These are phyloP conservation scores for Galeruca laticollis DNA, from an alignment of 2,888 invertebrate species.

Conservation along the genomic window DNA sequence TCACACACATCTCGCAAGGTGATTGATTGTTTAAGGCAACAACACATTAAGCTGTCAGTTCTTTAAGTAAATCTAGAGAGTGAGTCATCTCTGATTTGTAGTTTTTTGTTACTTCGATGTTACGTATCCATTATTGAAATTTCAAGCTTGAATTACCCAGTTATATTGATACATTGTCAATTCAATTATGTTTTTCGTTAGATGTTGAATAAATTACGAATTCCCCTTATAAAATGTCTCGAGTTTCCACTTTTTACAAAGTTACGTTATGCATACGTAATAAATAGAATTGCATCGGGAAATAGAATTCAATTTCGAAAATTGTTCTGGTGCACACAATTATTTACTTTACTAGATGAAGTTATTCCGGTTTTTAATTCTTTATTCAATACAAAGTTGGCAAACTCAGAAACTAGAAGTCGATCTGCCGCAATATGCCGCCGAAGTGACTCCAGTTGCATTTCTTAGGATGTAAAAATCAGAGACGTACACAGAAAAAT, in stretches of 20 bases:
- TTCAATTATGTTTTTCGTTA: too few species aligned
- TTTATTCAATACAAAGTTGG: constrained; percentile 21
- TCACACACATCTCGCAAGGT: too few species aligned
- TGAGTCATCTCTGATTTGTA: too few species aligned
- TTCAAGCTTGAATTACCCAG: too few species aligned
- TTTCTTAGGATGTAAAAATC: neutral
- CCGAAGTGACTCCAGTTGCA: constrained; percentile 28
- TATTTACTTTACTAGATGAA: constrained; percentile 4
- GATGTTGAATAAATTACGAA: too few species aligned
- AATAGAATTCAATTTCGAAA: neutral
- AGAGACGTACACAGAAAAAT: neutral
- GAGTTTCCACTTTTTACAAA: neutral
- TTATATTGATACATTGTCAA: too few species aligned
- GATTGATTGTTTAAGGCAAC: too few species aligned
- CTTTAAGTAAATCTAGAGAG: too few species aligned
- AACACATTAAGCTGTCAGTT: too few species aligned
- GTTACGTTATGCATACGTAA: neutral
- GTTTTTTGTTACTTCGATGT: too few species aligned
- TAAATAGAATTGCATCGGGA: neutral
- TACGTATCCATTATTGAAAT: too few species aligned
- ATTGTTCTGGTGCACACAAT: neutral
- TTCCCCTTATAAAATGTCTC: neutral
- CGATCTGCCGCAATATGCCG: constrained; percentile 23
- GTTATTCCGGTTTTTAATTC: constrained; percentile 2
- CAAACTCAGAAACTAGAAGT: constrained; percentile 18